Evolutionary conservation across 2,797 vertebrate species (phyloP).

Genomic region (Lateolabrax maculatus): DNA sequence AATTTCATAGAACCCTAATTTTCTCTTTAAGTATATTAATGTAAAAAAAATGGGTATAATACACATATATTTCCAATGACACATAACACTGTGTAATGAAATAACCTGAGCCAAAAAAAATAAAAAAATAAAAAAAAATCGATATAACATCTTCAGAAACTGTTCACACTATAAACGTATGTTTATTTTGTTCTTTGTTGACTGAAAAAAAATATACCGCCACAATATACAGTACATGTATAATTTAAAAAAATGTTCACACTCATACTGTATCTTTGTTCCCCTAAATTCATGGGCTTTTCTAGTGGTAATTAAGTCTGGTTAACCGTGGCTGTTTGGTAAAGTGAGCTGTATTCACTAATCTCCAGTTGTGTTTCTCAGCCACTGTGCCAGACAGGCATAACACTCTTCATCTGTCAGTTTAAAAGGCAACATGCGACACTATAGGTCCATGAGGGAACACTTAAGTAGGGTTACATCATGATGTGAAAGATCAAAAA

Average conservation of each 20-base stretch:
- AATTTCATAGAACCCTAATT: no score
- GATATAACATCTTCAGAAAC: not conserved
- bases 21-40: no score
- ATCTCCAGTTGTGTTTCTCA: not conserved
- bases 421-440: not conserved
- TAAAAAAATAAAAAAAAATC: no score
- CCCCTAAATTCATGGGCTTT: not conserved
- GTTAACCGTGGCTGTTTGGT: not conserved
- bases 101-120: no score
- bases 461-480: not conserved
- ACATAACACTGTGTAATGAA: no score
- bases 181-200: no score
- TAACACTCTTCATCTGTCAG: not conserved
- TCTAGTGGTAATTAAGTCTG: not conserved
- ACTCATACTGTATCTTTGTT: not conserved
- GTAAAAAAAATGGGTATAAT: no score
- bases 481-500: not conserved
- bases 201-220: no score
- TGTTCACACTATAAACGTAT: not conserved
- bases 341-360: not conserved
- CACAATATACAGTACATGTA: not conserved
- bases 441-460: not conserved
- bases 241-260: not conserved
- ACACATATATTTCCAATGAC: no score
- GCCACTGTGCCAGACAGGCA: not conserved